Conservation (phyloP, 2,113 vertebrate genomes). For the Apodemus speciosus region DNA sequence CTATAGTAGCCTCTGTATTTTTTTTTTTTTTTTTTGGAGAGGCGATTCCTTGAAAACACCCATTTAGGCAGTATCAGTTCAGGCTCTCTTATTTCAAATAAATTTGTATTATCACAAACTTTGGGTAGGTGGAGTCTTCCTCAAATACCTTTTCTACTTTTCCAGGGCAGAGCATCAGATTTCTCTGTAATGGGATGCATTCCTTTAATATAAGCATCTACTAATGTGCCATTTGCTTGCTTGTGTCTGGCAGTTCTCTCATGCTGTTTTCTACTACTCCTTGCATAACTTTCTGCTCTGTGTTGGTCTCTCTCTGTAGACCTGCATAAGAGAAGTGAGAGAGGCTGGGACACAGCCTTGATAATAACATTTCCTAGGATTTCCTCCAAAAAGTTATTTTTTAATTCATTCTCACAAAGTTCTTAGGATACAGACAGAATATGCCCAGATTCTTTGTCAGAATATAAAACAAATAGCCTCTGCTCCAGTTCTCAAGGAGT, state of each 20-base stretch:
- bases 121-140: not conserved
- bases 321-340: not conserved
- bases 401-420: not conserved
- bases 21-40: not conserved
- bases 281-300: too few species aligned
- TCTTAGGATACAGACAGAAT: not conserved
- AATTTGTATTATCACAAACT: not conserved
- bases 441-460: not conserved
- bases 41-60: not conserved
- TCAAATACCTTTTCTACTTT: not conserved
- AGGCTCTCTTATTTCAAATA: not conserved
- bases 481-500: not conserved
- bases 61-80: too few species aligned
- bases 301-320: not conserved
- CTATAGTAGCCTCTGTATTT: not conserved
- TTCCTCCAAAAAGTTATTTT: not conserved
- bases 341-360: not conserved
- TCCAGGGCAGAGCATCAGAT: not conserved
- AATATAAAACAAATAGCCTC: not conserved
- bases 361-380: not conserved
- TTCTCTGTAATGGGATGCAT: not conserved
- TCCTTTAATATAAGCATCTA: not conserved
- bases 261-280: too few species aligned
- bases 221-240: too few species aligned
- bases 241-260: not conserved